Base-by-base conservation (phyloP, 1,140 invertebrate genomes). In the Andrena cerasifolii region DNA sequence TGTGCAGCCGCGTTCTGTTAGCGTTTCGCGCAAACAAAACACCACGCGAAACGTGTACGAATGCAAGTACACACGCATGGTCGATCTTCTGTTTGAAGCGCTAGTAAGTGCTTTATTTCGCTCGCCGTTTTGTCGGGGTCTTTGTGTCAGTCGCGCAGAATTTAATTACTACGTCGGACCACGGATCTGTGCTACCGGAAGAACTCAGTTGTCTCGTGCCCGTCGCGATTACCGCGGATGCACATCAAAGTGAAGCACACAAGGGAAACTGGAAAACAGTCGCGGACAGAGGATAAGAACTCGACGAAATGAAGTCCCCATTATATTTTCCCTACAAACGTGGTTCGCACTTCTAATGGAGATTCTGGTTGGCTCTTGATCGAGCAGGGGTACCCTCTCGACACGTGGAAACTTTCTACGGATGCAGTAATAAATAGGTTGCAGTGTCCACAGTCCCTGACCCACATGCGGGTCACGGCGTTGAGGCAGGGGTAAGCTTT, bases 151-250 rank as follows among this genome's bases (percentile, higher is more conserved):
- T 72, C 31, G 51, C 40, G 33, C 24, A 70, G 21, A 72, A 61
- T 72, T 49, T 72, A 61, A 72, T 72, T 72, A 72, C 61, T 54
- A 12, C 12, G n/a, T 61, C 68, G 36, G 4, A 58, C 18, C 21
- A 54, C n/a, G 61, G 26, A 61, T 49, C 16, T 26, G 10, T 31
- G 21, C 28, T 56, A 1, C 3, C n/a, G 5, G 12, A 24, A 6
- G 12, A 59, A 3, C 28, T n/a, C 16, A n/a, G 18, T 49, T 26
- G 16, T 70, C 28, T 26, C 31, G 21, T 36, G 24, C 36, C 10
- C 18, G n/a, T 58, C 18, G n/a, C 14, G 36, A 58, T 58, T 31
- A 43, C n/a, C 31, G 3, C 12, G 12, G 12, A 58, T 33, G 40
- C n/a, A 18, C 10, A 31, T 1, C 6, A 14, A 45, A 10, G 18